Base-by-base conservation (phyloP, 1,140 invertebrate genomes). In the Drosophila arawakana region DNA sequence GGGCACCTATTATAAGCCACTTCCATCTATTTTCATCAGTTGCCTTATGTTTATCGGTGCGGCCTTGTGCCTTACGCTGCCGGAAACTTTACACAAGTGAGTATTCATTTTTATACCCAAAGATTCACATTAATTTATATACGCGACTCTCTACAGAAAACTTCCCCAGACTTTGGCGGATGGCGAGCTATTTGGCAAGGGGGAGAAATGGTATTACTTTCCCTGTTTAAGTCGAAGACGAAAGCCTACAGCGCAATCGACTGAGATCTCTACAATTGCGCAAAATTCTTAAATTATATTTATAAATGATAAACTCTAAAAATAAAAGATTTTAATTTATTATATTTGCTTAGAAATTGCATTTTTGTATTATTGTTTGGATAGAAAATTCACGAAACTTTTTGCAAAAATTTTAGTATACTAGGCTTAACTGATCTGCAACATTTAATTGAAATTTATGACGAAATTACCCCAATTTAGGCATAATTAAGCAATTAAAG, bases 11-110 rank as follows among this genome's bases (percentile, higher is more conserved):
- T 94, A 92, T 47, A 93, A 93, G 43, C 93, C 94, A 0, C 82
- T 94, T 10, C 93, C 94, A 0, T 93, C 94, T 25, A 65, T 94
- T n/a, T 86, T 95, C 30, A 90, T 95, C 21, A 94, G 94, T 25
- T 47, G 92, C 0, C 81, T 95, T 8, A 89, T 94, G 13, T 85
- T 95, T 3, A 76, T 93, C 2, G 95, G 94, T 2, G 94, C 94
- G 6, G 76, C 92, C 0, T 82, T 94, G 6, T 94, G 94, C 61
- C 80, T 95, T n/a, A 90, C 94, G n/a, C 85, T 95, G 21, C 94
- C 95, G 2, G 95, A 95, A 88, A 95, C 95, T 0, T 80, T 95
- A 3, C 91, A 94, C 25, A 91, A 93, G 83, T 91, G 35, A 78
- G 84, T 80, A 10, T 4, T 25, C 0, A 0, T 2, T n/a, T 21